Percentiles rank a stretch among this genome's conserved stretches.
phyloP scores from a whole-genome alignment of 1,140 invertebrate species.

The Pseudomyrmex concolor region DNA sequence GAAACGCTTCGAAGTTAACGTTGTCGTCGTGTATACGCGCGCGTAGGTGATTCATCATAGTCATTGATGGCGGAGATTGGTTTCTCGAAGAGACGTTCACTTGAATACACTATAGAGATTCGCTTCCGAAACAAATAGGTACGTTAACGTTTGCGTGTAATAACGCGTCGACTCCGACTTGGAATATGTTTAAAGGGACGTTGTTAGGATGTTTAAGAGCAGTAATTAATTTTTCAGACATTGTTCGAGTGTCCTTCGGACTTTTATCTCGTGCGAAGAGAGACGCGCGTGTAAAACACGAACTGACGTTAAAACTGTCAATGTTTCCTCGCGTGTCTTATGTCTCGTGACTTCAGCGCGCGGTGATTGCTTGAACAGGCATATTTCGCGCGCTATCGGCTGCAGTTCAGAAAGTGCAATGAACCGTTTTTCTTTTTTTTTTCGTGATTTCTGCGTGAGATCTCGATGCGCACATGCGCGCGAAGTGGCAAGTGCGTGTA shows the following conservation, averaged over 20 bases:
- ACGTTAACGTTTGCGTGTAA: background rate
- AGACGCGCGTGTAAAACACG: background rate
- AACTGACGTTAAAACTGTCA: background rate
- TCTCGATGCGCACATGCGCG: background rate
- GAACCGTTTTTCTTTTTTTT: conserved; percentile 26
- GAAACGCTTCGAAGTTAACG: background rate
- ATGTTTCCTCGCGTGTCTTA: background rate
- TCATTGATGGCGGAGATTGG: background rate
- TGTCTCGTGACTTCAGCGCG: background rate
- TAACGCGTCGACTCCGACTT: background rate
- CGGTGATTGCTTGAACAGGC: conserved; percentile 24
- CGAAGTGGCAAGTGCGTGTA: background rate
- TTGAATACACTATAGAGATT: background rate
- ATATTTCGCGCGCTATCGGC: background rate
- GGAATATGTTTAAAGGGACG: background rate
- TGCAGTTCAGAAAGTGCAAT: conserved; percentile 43
- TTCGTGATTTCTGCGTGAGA: background rate
- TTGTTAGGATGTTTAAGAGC: background rate
- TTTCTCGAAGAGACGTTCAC: background rate
- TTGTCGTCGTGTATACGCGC: background rate
- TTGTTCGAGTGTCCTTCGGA: background rate
- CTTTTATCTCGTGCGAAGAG: conserved; percentile 1
- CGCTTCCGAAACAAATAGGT: conserved; percentile 8
- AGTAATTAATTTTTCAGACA: background rate
- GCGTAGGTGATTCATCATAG: conserved; percentile 21